Evolutionary conservation across 30 jellyfish, hydroid and myxozoan species (phyloP).

Genomic region (Pelagia noctiluca): DNA sequence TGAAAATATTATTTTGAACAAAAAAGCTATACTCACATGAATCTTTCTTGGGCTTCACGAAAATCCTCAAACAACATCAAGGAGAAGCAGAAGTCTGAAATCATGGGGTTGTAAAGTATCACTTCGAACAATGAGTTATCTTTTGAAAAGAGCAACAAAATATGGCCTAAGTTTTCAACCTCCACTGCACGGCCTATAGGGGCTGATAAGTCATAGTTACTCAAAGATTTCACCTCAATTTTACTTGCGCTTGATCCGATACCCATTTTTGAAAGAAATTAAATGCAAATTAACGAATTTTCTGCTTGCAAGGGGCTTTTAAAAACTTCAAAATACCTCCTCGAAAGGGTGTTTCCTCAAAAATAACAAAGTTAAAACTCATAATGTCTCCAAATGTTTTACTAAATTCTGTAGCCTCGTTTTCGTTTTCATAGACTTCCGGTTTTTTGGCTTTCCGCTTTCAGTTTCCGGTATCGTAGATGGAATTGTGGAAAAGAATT

Average conservation of each 20-base stretch:
- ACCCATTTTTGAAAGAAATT: conserved; percentile 49
- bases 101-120: conserved; percentile 27
- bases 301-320: no score
- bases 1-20: background rate
- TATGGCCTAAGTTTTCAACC: background rate
- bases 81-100: conserved; percentile 37
- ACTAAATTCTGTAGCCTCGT: no score
- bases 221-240: conserved; percentile 21
- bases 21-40: conserved; percentile 3
- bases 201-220: conserved; percentile 1
- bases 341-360: no score
- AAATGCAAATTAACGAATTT: no score
- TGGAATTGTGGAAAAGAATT: no score
- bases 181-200: conserved; percentile 19
- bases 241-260: conserved; percentile 48
- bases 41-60: conserved; percentile 33
- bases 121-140: conserved; percentile 36
- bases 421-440: no score
- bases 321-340: no score
- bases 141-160: conserved; percentile 17
- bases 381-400: no score
- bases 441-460: no score
- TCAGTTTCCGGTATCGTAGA: no score
- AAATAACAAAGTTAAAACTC: no score
- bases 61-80: conserved; percentile 10